Conservation (phyloP, 2,113 vertebrate genomes). For the Meriones unguiculatus region DNA sequence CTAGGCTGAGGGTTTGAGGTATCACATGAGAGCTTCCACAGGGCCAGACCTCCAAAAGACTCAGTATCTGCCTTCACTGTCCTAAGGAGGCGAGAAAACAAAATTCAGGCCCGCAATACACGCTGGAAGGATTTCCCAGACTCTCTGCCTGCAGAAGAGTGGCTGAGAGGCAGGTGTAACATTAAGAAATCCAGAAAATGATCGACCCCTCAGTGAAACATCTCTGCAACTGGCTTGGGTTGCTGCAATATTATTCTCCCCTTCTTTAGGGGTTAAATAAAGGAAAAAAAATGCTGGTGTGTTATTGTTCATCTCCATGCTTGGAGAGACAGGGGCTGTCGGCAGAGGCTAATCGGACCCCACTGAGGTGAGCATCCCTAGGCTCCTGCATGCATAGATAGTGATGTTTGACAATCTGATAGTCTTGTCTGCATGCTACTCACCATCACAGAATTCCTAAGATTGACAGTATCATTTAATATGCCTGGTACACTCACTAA, state of each 20-base stretch:
- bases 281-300: background rate
- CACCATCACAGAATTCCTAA: slow-evolving; percentile 78
- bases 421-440: slow-evolving; percentile 85
- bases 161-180: background rate
- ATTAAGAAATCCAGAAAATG: slow-evolving; percentile 14
- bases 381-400: slow-evolving; percentile 81
- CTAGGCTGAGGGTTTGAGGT: background rate
- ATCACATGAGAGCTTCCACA: background rate
- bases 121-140: background rate
- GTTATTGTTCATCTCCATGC: background rate
- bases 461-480: slow-evolving; percentile 87
- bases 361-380: slow-evolving; percentile 71
- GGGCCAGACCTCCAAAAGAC: background rate
- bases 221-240: background rate
- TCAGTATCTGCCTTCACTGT: background rate
- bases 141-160: background rate
- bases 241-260: background rate
- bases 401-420: slow-evolving; percentile 84
- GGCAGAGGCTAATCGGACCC: slow-evolving; percentile 77
- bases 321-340: slow-evolving; percentile 74
- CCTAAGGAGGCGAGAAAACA: background rate
- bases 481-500: slow-evolving; percentile 85
- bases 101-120: background rate
- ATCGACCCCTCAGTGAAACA: background rate
- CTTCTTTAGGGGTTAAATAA: background rate